phyloP scores from a whole-genome alignment of 2,888 invertebrate species.

The Invenusta paracnida region DNA sequence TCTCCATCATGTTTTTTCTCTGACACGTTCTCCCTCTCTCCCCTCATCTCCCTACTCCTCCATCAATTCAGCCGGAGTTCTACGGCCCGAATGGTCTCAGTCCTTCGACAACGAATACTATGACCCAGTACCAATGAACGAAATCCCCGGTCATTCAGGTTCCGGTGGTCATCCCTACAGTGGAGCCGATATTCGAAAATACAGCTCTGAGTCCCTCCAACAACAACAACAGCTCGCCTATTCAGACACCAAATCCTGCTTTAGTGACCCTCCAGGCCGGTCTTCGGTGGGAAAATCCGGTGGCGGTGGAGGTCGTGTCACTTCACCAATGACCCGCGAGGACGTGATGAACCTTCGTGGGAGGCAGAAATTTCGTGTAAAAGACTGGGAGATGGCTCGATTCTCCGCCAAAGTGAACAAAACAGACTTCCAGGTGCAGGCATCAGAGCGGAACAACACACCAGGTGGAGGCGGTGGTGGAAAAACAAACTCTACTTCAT shows the following conservation, averaged over 20 bases:
- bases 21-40: neutral
- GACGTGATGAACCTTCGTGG: neutral
- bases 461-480: neutral
- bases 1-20: neutral
- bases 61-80: neutral
- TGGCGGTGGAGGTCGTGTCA: neutral
- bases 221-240: neutral
- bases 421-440: conserved; percentile 1
- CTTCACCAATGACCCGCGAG: neutral
- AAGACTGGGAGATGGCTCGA: conserved; percentile 35
- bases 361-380: conserved; percentile 25
- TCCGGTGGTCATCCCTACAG: neutral
- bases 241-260: neutral
- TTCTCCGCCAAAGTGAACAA: conserved; percentile 33
- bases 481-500: neutral
- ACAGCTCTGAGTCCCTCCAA: neutral
- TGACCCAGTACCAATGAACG: neutral
- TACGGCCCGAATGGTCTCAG: neutral
- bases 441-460: conserved; percentile 19
- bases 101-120: neutral
- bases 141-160: too few relatives aligned
- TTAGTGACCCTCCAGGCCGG: neutral
- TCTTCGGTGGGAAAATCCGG: neutral
- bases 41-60: neutral
- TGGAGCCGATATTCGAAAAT: neutral